phyloP scores from a whole-genome alignment of 2,113 vertebrate genomes.

The Gymnobelideus leadbeateri region DNA sequence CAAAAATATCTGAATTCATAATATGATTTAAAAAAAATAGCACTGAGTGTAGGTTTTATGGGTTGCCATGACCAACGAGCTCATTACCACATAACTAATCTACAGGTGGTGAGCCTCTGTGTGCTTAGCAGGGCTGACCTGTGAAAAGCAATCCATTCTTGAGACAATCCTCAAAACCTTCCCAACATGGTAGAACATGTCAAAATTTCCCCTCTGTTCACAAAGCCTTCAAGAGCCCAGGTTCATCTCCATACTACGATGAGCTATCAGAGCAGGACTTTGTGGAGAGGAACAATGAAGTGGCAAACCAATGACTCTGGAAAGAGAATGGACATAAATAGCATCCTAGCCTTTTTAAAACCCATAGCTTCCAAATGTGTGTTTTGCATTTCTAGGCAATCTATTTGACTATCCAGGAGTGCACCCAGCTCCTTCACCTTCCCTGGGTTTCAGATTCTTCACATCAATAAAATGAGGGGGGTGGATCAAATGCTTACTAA shows the following conservation, averaged over 20 bases:
- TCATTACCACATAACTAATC: neutral
- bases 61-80: neutral
- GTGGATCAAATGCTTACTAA: neutral
- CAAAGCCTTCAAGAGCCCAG: neutral
- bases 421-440: neutral
- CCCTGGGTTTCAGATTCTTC: neutral
- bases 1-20: neutral
- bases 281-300: neutral
- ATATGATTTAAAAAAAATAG: neutral
- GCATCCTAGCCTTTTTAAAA: neutral
- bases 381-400: neutral
- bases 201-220: neutral
- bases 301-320: neutral
- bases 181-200: neutral
- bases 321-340: neutral
- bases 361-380: neutral
- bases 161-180: neutral
- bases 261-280: neutral
- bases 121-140: neutral
- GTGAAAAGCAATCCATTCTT: neutral
- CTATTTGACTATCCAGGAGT: neutral
- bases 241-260: neutral
- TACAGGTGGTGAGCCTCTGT: neutral
- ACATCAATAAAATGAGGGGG: neutral
- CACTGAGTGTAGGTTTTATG: neutral